phyloP scores from a whole-genome alignment of 2,888 invertebrate genomes.

The Deilephila porcellus region DNA sequence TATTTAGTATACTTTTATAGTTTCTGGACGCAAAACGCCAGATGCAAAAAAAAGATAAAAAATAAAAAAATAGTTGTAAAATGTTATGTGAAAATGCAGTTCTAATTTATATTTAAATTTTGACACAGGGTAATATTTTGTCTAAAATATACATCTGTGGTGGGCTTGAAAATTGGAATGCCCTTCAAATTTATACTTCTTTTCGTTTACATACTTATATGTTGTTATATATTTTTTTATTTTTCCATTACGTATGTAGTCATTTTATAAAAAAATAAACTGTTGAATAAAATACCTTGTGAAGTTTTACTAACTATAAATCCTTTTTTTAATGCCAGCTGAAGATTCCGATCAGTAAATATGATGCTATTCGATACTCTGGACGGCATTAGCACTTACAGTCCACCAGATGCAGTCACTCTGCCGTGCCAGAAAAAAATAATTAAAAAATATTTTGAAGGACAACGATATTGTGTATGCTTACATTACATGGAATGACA shows the following conservation, averaged over 20 bases:
- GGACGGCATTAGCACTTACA: too few species aligned
- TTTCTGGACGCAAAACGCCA: neutral
- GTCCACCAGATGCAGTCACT: too few species aligned
- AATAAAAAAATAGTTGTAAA: constrained; percentile 26
- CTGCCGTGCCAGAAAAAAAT: too few species aligned
- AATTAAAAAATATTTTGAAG: too few species aligned
- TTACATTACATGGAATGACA: too few species aligned
- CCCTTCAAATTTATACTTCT: constrained; percentile 33
- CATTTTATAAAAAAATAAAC: constrained; percentile 49
- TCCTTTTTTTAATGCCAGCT: neutral
- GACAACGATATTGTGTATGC: too few species aligned
- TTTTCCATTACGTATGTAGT: constrained; percentile 36
- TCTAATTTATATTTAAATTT: constrained; percentile 44
- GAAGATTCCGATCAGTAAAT: too few species aligned
- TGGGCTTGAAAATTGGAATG: constrained; percentile 53
- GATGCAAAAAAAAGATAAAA: neutral
- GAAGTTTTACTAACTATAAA: constrained; percentile 2
- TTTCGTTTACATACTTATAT: constrained; percentile 28
- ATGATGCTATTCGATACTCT: too few species aligned
- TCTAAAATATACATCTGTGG: constrained; percentile 70
- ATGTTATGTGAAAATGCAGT: constrained; percentile 43
- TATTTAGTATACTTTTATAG: neutral
- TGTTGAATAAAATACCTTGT: constrained; percentile 39
- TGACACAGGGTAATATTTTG: constrained; percentile 75
- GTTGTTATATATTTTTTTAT: neutral